Evolutionary conservation across 2,888 invertebrate genomes (phyloP).

Genomic region (Acanthosepion pharaonis): DNA sequence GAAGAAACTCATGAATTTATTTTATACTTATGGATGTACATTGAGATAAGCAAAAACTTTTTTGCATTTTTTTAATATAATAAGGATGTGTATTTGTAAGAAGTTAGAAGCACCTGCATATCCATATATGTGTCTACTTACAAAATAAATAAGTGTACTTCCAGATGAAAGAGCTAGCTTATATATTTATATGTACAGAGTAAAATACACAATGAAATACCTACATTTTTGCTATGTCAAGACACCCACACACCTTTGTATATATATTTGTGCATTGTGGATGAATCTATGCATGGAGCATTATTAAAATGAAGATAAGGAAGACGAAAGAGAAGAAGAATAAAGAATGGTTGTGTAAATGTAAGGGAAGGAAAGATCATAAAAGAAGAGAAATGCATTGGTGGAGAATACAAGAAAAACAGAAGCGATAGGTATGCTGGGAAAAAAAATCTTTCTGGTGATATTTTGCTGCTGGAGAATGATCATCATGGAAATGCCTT

Average conservation of each 20-base stretch:
- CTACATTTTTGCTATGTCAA: conserved; percentile 2
- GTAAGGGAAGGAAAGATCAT: background rate
- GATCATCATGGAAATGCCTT: background rate
- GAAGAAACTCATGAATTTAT: background rate
- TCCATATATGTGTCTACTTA: background rate
- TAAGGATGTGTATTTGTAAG: too few relatives aligned
- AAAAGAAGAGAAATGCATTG: background rate
- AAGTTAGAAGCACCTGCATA: too few relatives aligned
- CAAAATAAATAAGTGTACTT: background rate
- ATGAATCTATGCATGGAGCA: background rate
- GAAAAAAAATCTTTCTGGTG: too few relatives aligned
- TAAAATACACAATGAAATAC: background rate
- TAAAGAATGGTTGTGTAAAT: background rate
- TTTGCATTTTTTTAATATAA: too few relatives aligned
- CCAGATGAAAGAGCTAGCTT: background rate
- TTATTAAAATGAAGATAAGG: background rate
- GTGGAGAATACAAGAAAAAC: background rate
- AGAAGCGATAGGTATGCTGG: background rate
- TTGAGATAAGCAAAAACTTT: background rate
- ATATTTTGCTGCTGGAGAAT: background rate
- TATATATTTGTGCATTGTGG: background rate
- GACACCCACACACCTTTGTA: conserved; percentile 33
- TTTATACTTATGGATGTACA: background rate
- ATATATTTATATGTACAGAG: background rate
- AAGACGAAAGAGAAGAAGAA: background rate